These are phyloP conservation scores for Solea solea DNA, from an alignment of 2,113 vertebrate species.

Conservation along the genomic window DNA sequence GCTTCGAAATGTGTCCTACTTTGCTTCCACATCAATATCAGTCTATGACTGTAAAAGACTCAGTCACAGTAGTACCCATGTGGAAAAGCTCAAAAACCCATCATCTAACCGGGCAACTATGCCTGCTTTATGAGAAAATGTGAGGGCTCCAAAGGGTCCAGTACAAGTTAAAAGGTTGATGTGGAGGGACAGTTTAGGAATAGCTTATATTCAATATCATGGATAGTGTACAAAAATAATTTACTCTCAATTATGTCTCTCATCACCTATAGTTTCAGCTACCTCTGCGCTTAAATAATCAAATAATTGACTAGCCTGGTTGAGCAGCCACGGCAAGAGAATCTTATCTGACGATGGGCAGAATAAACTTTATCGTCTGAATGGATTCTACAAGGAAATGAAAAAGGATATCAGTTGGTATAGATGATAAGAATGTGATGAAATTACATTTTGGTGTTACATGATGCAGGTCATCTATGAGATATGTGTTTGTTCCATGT, in stretches of 20 bases:
- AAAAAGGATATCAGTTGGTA: not conserved
- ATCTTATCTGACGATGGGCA: not conserved
- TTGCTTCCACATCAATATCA: conserved; percentile 31
- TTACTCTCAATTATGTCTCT: not conserved
- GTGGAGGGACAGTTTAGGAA: not conserved
- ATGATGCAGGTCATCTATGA: not conserved
- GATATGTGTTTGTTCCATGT: no score
- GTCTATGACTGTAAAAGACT: conserved; percentile 49
- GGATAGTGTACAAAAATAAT: not conserved
- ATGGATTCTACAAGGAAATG: not conserved
- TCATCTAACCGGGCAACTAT: conserved; percentile 15
- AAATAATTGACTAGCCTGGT: not conserved
- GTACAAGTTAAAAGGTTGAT: not conserved
- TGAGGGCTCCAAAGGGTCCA: not conserved
- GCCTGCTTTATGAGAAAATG: conserved; percentile 1
- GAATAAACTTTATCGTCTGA: not conserved
- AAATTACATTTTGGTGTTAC: not conserved
- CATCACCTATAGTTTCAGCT: not conserved
- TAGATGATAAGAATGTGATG: not conserved
- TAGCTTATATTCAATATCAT: not conserved
- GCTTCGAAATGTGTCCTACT: not conserved
- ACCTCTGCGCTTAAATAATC: not conserved
- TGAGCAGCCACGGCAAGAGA: not conserved
- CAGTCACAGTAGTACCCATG: conserved; percentile 40
- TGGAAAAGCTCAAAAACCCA: conserved; percentile 8